Percentiles rank a stretch among this genome's conserved stretches.
Conservation (phyloP, 2,797 vertebrate genomes). For the Sebastes wilsoni region DNA sequence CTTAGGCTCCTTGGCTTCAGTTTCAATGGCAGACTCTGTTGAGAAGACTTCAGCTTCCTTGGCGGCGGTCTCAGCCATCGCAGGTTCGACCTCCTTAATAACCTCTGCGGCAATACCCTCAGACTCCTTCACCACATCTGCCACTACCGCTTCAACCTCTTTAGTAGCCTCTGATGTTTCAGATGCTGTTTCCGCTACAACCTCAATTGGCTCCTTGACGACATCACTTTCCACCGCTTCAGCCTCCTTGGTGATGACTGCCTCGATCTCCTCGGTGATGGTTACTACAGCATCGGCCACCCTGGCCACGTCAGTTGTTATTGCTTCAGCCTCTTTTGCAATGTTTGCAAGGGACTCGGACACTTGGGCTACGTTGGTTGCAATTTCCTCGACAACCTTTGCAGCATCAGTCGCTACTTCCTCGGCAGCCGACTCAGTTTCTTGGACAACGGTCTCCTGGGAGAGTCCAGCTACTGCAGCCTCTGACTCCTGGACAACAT, state of each 20-base stretch:
- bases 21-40: slow-evolving; percentile 1
- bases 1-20: background rate
- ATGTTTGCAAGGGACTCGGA: slow-evolving; percentile 20
- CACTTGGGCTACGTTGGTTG: slow-evolving; percentile 3
- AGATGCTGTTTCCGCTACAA: background rate
- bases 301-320: slow-evolving; percentile 18
- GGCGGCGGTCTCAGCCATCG: background rate
- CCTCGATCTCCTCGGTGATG: slow-evolving; percentile 18
- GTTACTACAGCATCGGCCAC: slow-evolving; percentile 18
- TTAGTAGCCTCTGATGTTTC: background rate
- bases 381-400: slow-evolving; percentile 21
- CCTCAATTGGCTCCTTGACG: background rate
- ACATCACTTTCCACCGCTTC: background rate
- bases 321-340: slow-evolving; percentile 29
- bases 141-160: background rate
- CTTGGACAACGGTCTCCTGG: slow-evolving; percentile 3
- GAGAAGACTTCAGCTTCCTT: background rate
- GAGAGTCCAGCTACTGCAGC: background rate
- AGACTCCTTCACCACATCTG: background rate
- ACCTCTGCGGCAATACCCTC: background rate
- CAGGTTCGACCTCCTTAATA: slow-evolving; percentile 3
- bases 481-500: background rate
- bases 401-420: background rate
- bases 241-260: slow-evolving; percentile 2
- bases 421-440: background rate